Conservation (phyloP, 2,888 invertebrate species). For the Galerucella calmariensis region DNA sequence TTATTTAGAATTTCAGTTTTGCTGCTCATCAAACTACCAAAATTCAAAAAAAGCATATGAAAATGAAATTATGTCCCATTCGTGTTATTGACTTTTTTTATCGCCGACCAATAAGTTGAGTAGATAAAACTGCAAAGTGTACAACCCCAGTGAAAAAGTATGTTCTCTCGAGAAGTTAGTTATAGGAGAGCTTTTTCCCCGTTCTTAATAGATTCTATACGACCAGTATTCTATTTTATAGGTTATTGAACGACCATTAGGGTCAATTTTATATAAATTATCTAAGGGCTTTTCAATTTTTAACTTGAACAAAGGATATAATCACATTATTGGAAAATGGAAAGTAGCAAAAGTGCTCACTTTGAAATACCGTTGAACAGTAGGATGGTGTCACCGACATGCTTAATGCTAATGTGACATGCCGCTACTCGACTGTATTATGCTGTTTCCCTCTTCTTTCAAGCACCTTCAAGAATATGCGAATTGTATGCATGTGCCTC, state of each 20-base stretch:
- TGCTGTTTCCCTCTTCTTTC: no score
- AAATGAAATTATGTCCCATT: neutral
- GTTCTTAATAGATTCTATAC: slow-evolving; percentile 28
- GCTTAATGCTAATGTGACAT: no score
- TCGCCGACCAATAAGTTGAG: slow-evolving; percentile 10
- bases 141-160: neutral
- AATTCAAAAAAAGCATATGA: no score
- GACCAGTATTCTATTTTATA: slow-evolving; percentile 26
- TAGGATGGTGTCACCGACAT: no score
- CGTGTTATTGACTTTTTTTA: neutral
- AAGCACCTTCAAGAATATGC: no score
- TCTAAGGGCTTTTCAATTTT: slow-evolving; percentile 32
- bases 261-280: slow-evolving; percentile 18
- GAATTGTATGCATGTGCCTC: no score
- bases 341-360: neutral
- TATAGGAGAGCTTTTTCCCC: slow-evolving; percentile 18
- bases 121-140: slow-evolving; percentile 25
- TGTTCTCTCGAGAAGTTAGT: slow-evolving; percentile 6
- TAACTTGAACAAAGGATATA: slow-evolving; percentile 16
- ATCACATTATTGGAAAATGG: neutral
- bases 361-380: no score
- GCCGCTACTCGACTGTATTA: no score
- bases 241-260: slow-evolving; percentile 34
- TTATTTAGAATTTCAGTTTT: no score
- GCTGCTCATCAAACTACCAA: no score